These are phyloP conservation scores for Drymodes brunneopygia DNA, from an alignment of 2,113 vertebrate genomes.

Conservation along the genomic window DNA sequence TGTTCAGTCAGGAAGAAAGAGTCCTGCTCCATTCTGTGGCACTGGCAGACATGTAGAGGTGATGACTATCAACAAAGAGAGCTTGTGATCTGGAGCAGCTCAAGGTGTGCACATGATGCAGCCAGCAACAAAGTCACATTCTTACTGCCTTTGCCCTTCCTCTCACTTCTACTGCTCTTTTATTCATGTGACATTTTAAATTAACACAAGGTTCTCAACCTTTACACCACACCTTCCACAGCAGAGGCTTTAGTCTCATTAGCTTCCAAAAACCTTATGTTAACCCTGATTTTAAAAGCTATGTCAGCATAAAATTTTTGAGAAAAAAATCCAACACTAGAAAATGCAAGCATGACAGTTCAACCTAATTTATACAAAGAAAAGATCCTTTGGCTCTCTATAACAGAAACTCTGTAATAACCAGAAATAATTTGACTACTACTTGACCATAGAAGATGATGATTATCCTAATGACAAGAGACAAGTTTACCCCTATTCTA, in stretches of 20 bases:
- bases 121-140: slow-evolving; percentile 25
- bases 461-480: neutral
- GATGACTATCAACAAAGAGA: neutral
- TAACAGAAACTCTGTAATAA: neutral
- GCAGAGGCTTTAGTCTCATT: neutral
- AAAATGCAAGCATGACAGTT: neutral
- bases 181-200: neutral
- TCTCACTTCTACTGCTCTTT: neutral
- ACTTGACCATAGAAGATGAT: neutral
- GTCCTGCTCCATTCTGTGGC: neutral
- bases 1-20: neutral
- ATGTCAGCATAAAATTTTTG: neutral
- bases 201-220: neutral
- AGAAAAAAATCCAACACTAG: neutral
- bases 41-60: neutral
- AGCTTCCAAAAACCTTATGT: neutral
- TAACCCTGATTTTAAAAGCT: neutral
- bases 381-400: neutral
- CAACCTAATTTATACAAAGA: neutral
- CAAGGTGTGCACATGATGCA: neutral
- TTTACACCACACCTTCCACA: neutral
- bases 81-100: neutral
- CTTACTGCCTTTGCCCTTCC: neutral
- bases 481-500: neutral
- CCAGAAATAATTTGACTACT: neutral